A percentile compares a stretch with the other conserved stretches of the same genome.
These are phyloP conservation scores for Pygocentrus nattereri DNA, from an alignment of 2,797 vertebrate species.

Conservation along the genomic window DNA sequence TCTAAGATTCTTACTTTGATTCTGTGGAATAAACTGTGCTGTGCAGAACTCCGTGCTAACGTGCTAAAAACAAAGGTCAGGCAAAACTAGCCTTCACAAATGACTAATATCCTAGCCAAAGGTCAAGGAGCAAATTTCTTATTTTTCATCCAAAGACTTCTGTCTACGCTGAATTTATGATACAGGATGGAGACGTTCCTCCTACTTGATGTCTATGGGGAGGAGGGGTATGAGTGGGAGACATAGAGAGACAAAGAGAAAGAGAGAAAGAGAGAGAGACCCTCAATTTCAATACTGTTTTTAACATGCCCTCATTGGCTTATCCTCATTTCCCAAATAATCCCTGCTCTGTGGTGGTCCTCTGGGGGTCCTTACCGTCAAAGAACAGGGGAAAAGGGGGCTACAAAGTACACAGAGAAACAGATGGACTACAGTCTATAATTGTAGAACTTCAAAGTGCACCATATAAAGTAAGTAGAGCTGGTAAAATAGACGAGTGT, in stretches of 20 bases:
- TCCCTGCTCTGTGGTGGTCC: too few species aligned
- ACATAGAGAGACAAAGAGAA: background rate
- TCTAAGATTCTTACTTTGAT: background rate
- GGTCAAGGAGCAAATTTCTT: conserved; percentile 10
- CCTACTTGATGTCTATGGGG: background rate
- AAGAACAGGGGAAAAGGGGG: too few species aligned
- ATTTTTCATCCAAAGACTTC: conserved; percentile 12
- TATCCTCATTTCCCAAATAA: too few species aligned
- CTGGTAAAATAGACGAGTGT: too few species aligned
- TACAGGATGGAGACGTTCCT: conserved; percentile 23
- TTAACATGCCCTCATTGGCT: background rate
- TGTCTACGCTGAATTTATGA: conserved; percentile 19
- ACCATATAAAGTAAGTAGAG: too few species aligned
- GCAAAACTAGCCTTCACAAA: background rate
- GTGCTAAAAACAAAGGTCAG: too few species aligned
- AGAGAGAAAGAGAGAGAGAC: conserved; percentile 20
- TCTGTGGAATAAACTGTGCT: background rate
- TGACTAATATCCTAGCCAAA: background rate
- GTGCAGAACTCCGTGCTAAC: background rate
- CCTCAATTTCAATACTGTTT: background rate
- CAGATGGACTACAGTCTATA: too few species aligned
- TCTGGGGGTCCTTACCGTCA: too few species aligned
- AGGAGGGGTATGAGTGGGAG: too few species aligned
- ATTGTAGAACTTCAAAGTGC: too few species aligned
- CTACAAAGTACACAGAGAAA: too few species aligned